Evolutionary conservation across 2,797 vertebrate species (phyloP).

Genomic region (Myotis planiceps): DNA sequence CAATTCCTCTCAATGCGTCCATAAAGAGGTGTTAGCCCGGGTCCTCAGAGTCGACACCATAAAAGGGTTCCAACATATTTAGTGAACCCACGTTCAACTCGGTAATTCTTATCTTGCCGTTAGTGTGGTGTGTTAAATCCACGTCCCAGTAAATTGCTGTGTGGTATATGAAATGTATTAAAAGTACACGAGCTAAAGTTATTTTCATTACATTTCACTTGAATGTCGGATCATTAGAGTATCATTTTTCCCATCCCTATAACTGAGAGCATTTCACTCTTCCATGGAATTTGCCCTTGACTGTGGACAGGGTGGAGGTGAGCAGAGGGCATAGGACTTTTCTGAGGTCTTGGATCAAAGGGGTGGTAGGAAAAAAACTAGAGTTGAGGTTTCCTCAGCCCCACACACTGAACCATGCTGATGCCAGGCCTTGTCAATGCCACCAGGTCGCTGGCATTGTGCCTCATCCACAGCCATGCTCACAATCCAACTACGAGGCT

Average conservation of each 20-base stretch:
- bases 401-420: background rate
- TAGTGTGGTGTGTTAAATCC: background rate
- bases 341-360: background rate
- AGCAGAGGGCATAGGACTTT: background rate
- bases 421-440: background rate
- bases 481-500: background rate
- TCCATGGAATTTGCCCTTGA: background rate
- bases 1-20: background rate
- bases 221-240: background rate
- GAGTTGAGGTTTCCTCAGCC: background rate
- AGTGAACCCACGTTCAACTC: background rate
- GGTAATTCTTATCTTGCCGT: background rate
- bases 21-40: background rate
- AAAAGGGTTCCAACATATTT: background rate
- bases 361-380: background rate
- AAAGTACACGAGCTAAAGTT: background rate
- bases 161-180: background rate
- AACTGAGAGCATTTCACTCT: background rate
- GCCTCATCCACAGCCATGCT: background rate
- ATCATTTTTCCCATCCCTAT: background rate
- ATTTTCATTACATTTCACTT: conserved; percentile 47
- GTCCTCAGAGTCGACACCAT: background rate
- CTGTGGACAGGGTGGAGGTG: background rate
- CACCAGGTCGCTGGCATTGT: background rate
- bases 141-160: background rate